A percentile compares a stretch with the other conserved stretches of the same genome.
Conservation (phyloP, 1,140 invertebrate genomes). For the Agrypnia vestita region DNA sequence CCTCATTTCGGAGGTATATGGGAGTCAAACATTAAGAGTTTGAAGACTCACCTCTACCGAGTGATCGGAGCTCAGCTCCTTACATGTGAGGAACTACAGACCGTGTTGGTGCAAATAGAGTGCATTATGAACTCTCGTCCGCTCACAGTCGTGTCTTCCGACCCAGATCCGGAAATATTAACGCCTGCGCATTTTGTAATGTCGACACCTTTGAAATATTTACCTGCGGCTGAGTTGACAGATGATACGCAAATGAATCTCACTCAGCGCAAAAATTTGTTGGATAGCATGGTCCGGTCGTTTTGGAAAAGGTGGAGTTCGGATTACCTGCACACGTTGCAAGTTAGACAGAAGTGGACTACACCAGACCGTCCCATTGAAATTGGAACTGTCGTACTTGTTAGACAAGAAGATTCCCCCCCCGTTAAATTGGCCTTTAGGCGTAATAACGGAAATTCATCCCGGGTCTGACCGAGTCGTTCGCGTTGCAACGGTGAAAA, state of each 20-base stretch:
- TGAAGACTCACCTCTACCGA: no score
- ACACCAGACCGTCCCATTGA: no score
- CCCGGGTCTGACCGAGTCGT: background rate
- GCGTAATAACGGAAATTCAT: background rate
- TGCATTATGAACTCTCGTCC: no score
- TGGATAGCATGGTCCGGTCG: background rate
- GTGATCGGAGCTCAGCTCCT: background rate
- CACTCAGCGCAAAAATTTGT: background rate
- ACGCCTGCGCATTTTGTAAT: no score
- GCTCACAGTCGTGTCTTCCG: no score
- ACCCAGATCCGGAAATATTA: no score
- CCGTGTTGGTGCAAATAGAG: background rate
- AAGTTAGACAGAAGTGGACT: no score
- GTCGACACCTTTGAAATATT: no score
- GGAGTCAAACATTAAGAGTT: no score
- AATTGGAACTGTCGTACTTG: background rate
- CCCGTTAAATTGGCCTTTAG: background rate
- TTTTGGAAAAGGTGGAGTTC: no score
- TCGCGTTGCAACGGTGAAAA: background rate
- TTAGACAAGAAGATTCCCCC: background rate
- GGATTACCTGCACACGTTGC: no score
- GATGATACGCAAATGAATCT: background rate
- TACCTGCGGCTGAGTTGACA: background rate
- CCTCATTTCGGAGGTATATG: no score
- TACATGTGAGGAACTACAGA: background rate